Evolutionary conservation across 1,140 invertebrate genomes (phyloP).

Genomic region (Lepidostoma basale): DNA sequence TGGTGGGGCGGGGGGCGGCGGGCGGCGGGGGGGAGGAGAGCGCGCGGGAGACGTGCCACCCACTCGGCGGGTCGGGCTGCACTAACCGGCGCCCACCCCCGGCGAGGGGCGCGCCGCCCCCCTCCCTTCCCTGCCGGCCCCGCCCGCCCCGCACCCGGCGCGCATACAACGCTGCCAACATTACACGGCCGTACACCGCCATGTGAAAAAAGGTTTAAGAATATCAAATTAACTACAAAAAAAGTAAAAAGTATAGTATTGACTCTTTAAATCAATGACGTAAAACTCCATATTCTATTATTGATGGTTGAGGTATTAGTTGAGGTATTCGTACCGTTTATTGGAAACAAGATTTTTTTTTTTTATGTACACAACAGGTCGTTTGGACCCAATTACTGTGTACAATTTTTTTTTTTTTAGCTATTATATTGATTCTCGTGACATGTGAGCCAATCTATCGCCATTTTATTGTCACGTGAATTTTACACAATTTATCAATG

Average conservation of each 20-base stretch:
- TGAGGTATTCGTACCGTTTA: background rate
- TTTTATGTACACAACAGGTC: too few relatives aligned
- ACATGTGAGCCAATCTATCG: too few relatives aligned
- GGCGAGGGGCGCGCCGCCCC: slow-evolving; percentile 20
- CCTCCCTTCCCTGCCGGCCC: slow-evolving; percentile 25
- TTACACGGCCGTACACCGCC: background rate
- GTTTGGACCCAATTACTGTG: too few relatives aligned
- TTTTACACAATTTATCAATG: too few relatives aligned
- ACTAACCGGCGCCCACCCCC: slow-evolving; percentile 38
- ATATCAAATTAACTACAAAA: background rate
- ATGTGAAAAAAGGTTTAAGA: background rate
- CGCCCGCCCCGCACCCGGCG: background rate
- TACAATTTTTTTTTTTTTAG: too few relatives aligned
- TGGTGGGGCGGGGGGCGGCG: background rate
- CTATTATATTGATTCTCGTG: too few relatives aligned
- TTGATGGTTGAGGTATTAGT: background rate
- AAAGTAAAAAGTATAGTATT: background rate
- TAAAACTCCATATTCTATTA: background rate
- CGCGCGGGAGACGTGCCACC: slow-evolving; percentile 40
- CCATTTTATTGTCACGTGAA: too few relatives aligned
- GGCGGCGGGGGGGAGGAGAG: background rate
- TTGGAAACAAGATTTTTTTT: too few relatives aligned
- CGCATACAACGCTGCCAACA: background rate
- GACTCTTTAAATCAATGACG: background rate
- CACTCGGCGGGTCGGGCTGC: slow-evolving; percentile 42